Base-by-base conservation (phyloP, 2,797 vertebrate genomes). In the Myioborus melanocephalus region DNA sequence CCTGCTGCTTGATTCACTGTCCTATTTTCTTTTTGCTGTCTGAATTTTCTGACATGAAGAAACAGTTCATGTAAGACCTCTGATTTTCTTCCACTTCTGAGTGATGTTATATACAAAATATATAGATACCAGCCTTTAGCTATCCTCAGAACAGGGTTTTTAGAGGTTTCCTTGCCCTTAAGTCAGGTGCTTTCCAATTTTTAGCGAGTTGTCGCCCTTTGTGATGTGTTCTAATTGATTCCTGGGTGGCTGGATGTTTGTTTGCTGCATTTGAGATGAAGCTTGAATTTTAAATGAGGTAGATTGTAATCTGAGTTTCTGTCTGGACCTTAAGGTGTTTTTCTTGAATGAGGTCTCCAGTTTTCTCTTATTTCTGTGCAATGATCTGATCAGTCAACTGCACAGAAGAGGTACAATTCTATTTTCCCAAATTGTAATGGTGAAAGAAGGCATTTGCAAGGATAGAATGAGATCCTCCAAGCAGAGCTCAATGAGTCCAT, bases 271-370 rank as follows among this genome's bases (percentile, higher is more conserved):
- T 86, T 76, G 66, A 93, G 73, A 90, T 87, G 70, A 95, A 83
- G 47, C 43, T 86, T 82, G 80, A 78, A 90, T 95, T 94, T 88
- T 90, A 94, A 93, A 86, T 2, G 2, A 88, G 72, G 32, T 72
- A 81, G 83, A 90, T 79, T 52, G 87, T 84, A 89, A 95, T 89
- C 83, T 82, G 83, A 83, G 65, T 94, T 94, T 88, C 61, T 81
- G 3, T 76, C 85, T 84, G 66, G 55, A 76, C 44, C 19, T 88
- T 56, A 44, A 2, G 0, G 50, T 89, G 27, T 66, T 94, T 94
- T 83, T 78, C 80, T 79, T 80, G 49, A 69, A 69, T 12, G 44
- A 93, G 73, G 63, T 68, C 34, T 90, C 79, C 12, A 3, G n/a
- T 91, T 94, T 79, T 88, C 72, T 90, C 66, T 37, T 63, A 15